A percentile compares a stretch with the other conserved stretches of the same genome.
These are phyloP conservation scores for Torymus auratus DNA, from an alignment of 2,888 invertebrate species.

Conservation along the genomic window DNA sequence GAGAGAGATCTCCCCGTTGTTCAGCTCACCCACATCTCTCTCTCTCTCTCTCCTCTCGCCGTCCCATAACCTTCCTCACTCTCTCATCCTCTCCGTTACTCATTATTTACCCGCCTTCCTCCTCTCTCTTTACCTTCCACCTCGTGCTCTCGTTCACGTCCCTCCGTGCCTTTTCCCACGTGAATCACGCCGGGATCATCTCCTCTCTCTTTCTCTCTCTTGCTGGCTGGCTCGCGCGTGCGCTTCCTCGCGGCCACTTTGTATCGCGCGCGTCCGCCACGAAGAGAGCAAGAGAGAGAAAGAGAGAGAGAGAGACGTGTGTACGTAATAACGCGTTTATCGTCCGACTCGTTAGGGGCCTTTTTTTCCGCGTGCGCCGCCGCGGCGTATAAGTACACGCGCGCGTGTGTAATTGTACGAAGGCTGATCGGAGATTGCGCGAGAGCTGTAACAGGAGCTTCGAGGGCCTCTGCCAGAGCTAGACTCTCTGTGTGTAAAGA, in stretches of 20 bases:
- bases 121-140: conserved; percentile 59
- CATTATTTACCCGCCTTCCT: conserved; percentile 51
- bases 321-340: conserved; percentile 57
- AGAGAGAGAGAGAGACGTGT: conserved; percentile 37
- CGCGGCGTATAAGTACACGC: neutral
- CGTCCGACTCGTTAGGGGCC: conserved; percentile 48
- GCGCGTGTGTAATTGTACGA: conserved; percentile 16
- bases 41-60: neutral
- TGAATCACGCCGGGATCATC: conserved; percentile 65
- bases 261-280: conserved; percentile 29
- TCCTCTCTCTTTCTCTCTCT: conserved; percentile 35
- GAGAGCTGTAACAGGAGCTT: too few relatives aligned
- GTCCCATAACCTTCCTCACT: too few relatives aligned
- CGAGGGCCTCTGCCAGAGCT: too few relatives aligned
- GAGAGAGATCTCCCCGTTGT: too few relatives aligned
- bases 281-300: too few relatives aligned
- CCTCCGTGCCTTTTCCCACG: conserved; percentile 67
- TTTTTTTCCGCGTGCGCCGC: conserved; percentile 13
- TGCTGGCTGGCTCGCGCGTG: conserved; percentile 15
- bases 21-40: too few relatives aligned
- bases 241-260: conserved; percentile 30
- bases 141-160: conserved; percentile 68
- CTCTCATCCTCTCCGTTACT: conserved; percentile 41
- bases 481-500: too few relatives aligned
- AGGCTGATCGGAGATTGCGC: conserved; percentile 20